Percentiles rank a stretch among this genome's conserved stretches.
Evolutionary conservation across 1,140 invertebrate species (phyloP).

Genomic region (Drosophila chauvacae): DNA sequence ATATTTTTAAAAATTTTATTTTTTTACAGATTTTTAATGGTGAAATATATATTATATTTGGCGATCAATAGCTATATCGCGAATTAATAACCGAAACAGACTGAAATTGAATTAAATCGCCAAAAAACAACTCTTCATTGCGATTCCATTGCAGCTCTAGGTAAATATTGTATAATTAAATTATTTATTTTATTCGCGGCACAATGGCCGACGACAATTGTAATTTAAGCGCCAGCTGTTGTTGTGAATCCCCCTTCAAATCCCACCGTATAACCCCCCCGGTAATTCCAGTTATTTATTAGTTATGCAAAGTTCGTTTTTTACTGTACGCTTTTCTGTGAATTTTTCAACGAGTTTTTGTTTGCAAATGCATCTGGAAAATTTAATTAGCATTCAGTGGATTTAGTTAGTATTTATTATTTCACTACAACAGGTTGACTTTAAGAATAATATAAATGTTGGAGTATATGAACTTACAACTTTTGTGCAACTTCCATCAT

Average conservation of each 20-base stretch:
- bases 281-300: constrained; percentile 27
- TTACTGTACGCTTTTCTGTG: constrained; percentile 17
- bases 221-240: constrained; percentile 41
- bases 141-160: constrained; percentile 16
- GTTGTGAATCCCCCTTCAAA: constrained; percentile 2
- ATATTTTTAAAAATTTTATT: too few relatives aligned
- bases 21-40: too few relatives aligned
- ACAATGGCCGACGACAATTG: constrained; percentile 5
- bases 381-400: too few relatives aligned
- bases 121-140: background rate
- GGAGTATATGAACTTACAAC: background rate
- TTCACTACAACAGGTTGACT: background rate
- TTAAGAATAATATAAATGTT: background rate
- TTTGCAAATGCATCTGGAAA: too few relatives aligned
- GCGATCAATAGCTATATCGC: too few relatives aligned
- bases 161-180: constrained; percentile 27
- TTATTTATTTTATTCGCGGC: constrained; percentile 31
- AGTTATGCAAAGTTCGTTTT: constrained; percentile 25
- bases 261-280: background rate
- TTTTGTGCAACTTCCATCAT: background rate
- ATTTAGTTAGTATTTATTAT: constrained; percentile 1
- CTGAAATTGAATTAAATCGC: background rate
- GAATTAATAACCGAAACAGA: too few relatives aligned
- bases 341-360: constrained; percentile 12
- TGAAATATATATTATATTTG: too few relatives aligned